Conservation (phyloP, 2,797 vertebrate species). For the Stomatorhinus walkeri region DNA sequence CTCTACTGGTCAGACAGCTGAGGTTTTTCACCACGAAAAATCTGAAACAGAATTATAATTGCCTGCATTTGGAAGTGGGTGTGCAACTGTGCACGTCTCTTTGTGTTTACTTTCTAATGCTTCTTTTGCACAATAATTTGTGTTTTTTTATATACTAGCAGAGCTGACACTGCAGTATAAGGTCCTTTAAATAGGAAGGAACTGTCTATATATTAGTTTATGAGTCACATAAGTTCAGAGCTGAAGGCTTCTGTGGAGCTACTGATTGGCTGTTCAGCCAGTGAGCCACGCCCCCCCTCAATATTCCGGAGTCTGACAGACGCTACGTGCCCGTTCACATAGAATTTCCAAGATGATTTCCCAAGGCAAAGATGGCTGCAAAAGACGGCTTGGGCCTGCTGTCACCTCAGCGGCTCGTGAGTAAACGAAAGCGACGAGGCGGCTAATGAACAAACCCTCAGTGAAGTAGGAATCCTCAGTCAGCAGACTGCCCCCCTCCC, state of each 20-base stretch:
- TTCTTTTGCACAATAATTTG: not conserved
- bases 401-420: not conserved
- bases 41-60: not conserved
- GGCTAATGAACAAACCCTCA: not conserved
- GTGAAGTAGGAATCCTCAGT: slow-evolving; percentile 38
- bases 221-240: not conserved
- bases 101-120: not conserved
- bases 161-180: not conserved
- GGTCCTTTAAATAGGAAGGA: not conserved
- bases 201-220: not conserved
- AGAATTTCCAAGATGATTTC: no score
- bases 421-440: not conserved
- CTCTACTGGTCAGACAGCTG: not conserved
- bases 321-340: not conserved
- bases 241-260: not conserved
- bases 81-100: not conserved
- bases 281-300: not conserved
- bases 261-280: not conserved
- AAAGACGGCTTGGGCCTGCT: not conserved
- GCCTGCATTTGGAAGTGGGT: not conserved
- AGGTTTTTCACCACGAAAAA: not conserved
- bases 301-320: not conserved
- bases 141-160: not conserved
- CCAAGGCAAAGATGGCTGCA: not conserved
- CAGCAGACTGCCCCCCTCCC: not conserved